Evolutionary conservation across 2,888 invertebrate genomes (phyloP), one percentile per base, ranked within the genome.

Genomic region (Drosophila formosana): DNA sequence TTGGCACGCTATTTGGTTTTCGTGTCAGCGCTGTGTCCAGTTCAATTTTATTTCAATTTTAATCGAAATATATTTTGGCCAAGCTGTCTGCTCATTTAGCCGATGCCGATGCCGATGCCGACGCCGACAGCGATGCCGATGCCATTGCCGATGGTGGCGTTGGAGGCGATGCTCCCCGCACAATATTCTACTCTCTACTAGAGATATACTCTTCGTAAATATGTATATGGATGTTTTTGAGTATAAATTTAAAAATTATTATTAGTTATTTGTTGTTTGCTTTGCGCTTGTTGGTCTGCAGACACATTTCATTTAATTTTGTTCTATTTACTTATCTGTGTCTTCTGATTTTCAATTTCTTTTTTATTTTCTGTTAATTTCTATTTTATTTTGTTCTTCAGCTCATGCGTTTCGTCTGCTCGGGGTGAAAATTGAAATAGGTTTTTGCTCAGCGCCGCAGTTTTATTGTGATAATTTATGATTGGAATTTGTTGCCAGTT

Each of bases 41-140:
- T 88, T 77, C 75, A 88, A 83, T 83, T 80, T 86, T 69, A 82
- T 82, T 88, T 85, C 75, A 70, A 80, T 82, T 82, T 82, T 88
- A 86, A 83, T 88, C 83, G 88, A 86, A 83, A 86, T 82, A 78
- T 78, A 74, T 77, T 63, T 64, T 62, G 67, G 72, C 61, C 73
- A 75, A 63, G 61, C 74, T 68, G 75, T 75, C 75, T 68, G 64
- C 60, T 43, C 63, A 50, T 62, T 71, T 66, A 47, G 34, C 57
- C 60, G 73, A 53, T 62, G 56, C 30, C 30, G 6, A 6, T 6
- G 30, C 30, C 30, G 7, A 6, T 6, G 30, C 30, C 30, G 6
- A 6, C 5, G 30, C 7, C 30, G 30, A 30, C 5, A 7, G 6
- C 30, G 46, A 49, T 66, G 49, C 65, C 68, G 50, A 46, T 6